phyloP scores from a whole-genome alignment of 2,888 invertebrate genomes.

The Cheilosia scutellata region DNA sequence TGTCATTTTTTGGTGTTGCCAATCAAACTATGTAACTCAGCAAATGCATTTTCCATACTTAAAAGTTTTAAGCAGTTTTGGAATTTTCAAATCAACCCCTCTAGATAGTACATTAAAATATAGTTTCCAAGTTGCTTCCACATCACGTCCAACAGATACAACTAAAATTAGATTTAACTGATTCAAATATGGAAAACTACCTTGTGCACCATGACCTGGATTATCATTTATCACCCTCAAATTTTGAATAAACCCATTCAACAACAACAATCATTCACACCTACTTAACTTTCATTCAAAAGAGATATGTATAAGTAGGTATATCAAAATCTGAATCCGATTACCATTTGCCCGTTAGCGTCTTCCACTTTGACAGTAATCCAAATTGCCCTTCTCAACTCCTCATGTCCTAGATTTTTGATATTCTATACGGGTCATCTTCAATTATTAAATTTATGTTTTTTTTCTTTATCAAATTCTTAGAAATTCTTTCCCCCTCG shows the following conservation, averaged over 20 bases:
- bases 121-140: too few relatives aligned
- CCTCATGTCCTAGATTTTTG: conserved; percentile 28
- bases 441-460: conserved; percentile 40
- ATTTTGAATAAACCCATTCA: neutral
- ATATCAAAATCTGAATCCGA: conserved; percentile 10
- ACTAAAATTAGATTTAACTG: too few relatives aligned
- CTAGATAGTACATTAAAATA: too few relatives aligned
- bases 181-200: too few relatives aligned
- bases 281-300: neutral
- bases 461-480: neutral
- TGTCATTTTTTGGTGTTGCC: too few relatives aligned
- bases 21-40: too few relatives aligned
- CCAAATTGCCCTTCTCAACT: conserved; percentile 11
- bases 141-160: too few relatives aligned
- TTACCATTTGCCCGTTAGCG: conserved; percentile 1
- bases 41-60: too few relatives aligned
- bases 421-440: conserved; percentile 53
- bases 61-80: too few relatives aligned
- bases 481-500: neutral
- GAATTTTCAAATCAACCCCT: too few relatives aligned
- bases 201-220: neutral
- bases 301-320: neutral
- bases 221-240: neutral
- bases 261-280: neutral
- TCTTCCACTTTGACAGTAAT: conserved; percentile 5